Evolutionary conservation across 2,888 invertebrate species (phyloP).

Genomic region (Coleophora flavipennella): DNA sequence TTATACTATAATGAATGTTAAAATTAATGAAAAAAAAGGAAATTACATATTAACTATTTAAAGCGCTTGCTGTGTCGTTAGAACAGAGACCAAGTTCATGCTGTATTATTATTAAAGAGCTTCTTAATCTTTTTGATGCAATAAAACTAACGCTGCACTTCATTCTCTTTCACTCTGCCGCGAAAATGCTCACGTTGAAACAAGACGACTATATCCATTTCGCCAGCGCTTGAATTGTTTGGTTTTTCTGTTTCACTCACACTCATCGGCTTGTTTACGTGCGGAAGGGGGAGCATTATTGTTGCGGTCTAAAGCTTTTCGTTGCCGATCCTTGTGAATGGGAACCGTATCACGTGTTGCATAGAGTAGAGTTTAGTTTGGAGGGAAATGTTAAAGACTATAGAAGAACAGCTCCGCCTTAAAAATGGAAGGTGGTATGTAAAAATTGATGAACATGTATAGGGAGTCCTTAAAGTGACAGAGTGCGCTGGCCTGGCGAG

Average conservation of each 20-base stretch:
- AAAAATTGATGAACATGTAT: slow-evolving; percentile 74
- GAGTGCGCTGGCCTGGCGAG: slow-evolving; percentile 69
- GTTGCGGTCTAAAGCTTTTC: slow-evolving; percentile 42
- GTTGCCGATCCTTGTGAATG: too few relatives aligned
- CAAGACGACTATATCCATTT: slow-evolving; percentile 26
- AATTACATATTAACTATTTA: slow-evolving; percentile 70
- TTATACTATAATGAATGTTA: slow-evolving; percentile 41
- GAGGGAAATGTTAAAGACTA: slow-evolving; percentile 28
- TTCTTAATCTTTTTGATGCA: slow-evolving; percentile 53
- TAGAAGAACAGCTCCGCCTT: slow-evolving; percentile 69
- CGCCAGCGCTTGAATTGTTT: slow-evolving; percentile 10
- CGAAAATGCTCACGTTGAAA: slow-evolving; percentile 28
- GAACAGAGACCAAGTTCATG: slow-evolving; percentile 61
- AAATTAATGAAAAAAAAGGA: slow-evolving; percentile 55
- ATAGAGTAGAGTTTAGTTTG: background rate
- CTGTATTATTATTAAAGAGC: slow-evolving; percentile 65
- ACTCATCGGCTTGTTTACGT: slow-evolving; percentile 27
- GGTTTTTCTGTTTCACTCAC: slow-evolving; percentile 45
- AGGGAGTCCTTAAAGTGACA: slow-evolving; percentile 72
- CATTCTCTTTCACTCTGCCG: slow-evolving; percentile 34
- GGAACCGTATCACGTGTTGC: too few relatives aligned
- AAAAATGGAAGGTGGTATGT: slow-evolving; percentile 74
- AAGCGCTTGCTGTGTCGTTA: slow-evolving; percentile 56
- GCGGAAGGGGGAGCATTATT: slow-evolving; percentile 51
- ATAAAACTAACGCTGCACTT: slow-evolving; percentile 31